Evolutionary conservation across 2,888 invertebrate genomes (phyloP).

Genomic region (Coleophora deauratella): DNA sequence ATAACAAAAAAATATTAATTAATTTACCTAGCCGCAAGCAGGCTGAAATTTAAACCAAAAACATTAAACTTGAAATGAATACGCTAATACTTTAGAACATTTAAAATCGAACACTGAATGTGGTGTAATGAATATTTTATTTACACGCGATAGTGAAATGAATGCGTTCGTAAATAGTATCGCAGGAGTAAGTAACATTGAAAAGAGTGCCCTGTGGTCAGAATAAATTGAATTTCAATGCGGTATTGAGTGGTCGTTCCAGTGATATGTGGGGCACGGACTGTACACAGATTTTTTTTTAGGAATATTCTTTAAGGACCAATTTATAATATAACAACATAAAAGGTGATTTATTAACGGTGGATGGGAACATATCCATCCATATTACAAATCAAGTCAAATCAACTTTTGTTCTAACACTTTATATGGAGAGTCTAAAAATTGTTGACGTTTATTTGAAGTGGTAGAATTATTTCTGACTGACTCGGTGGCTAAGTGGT

Average conservation of each 20-base stretch:
- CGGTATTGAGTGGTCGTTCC: constrained; percentile 52
- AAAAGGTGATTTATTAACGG: not conserved
- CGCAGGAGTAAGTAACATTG: constrained; percentile 23
- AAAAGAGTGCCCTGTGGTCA: constrained; percentile 45
- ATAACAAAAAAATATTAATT: no score
- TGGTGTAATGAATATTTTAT: constrained; percentile 14
- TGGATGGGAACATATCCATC: not conserved
- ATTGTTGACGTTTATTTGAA: not conserved
- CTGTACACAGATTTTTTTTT: constrained; percentile 22
- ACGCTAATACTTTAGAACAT: no score
- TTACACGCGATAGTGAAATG: constrained; percentile 36
- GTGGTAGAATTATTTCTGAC: no score
- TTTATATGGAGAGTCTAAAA: not conserved
- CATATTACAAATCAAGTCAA: not conserved
- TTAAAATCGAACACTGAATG: constrained; percentile 4
- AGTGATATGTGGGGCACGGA: constrained; percentile 43
- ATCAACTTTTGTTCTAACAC: not conserved
- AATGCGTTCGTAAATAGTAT: constrained; percentile 39
- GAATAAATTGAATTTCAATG: constrained; percentile 53
- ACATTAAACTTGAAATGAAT: no score
- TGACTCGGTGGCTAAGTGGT: no score
- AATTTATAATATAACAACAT: not conserved
- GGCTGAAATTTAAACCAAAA: no score
- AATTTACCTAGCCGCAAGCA: no score
- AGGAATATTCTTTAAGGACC: not conserved